Evolutionary conservation across 1,140 invertebrate species (phyloP), one percentile per base, ranked within the genome.

Genomic region (Scaptodrosophila lebanonensis): DNA sequence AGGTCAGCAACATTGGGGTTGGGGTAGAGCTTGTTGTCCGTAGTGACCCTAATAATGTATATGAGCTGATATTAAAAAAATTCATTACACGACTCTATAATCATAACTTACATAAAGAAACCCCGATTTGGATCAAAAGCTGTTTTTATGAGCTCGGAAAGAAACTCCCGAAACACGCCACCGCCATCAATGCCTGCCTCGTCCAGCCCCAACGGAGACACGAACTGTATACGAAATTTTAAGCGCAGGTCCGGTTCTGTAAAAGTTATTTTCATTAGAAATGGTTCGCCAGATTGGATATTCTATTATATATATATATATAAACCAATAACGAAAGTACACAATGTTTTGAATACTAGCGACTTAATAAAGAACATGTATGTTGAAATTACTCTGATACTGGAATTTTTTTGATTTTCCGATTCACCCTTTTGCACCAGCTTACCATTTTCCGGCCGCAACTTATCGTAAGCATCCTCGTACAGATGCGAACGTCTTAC

Each of bases 101-200:
- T 11, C 6, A 5, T 20, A 2, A 38, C 52, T 65, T 52, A 86
- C 83, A 87, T 86, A 86, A 99, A 99, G 76, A 99, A 95, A 0
- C 97, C 98, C 30, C 97, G 90, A 86, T 98, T 99, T 0, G 98
- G 97, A 89, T 99, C 97, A 87, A 99, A 99, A 0, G 95, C 95
- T 0, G 97, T 97, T 87, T 97, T 97, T 3, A 99, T 87, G 3
- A 99, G 88, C 85, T 97, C 95, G 1, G 93, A 94, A 0, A 97
- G 88, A 86, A 97, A 98, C 87, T 99, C 97, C 30, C 97, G 89
- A 65, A 99, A 94, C 1, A 98, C 91, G 1, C 98, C 97, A 9
- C 86, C 97, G 9, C 97, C 97, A 88, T 99, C 98, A 3, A 99
- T 95, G 0, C 98, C 98, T 1, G 95, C 96, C 86, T 99, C 98